These are phyloP conservation scores for Nematostella vectensis DNA, from an alignment of 92 coral and sea anemone species.

Conservation along the genomic window DNA sequence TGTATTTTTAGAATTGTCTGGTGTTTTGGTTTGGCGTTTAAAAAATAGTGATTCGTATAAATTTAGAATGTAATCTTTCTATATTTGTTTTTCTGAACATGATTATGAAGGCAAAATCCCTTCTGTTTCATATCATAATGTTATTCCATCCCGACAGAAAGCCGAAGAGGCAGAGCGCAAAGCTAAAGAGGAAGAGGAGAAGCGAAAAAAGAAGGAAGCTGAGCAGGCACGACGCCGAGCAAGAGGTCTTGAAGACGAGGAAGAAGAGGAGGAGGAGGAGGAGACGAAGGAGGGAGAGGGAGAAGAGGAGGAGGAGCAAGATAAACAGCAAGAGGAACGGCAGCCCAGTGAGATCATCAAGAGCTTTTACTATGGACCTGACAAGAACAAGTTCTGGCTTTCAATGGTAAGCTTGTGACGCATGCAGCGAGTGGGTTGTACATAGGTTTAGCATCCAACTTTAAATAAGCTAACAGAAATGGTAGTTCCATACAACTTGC, in stretches of 20 bases:
- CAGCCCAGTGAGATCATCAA: constrained; percentile 66
- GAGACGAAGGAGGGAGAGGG: constrained; percentile 45
- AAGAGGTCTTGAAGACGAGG: constrained; percentile 85
- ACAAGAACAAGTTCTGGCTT: constrained; percentile 75
- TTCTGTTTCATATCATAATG: no score
- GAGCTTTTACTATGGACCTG: constrained; percentile 75
- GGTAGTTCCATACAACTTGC: no score
- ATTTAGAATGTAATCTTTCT: no score
- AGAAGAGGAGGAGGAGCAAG: constrained; percentile 53
- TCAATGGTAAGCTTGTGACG: constrained; percentile 60
- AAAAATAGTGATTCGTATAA: no score
- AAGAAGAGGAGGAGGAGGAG: constrained; percentile 60
- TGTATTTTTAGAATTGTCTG: no score
- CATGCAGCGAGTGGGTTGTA: no score
- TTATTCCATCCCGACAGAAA: no score
- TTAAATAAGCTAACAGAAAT: no score
- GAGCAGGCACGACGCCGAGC: constrained; percentile 87
- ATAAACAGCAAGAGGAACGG: constrained; percentile 48
- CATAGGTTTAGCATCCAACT: no score
- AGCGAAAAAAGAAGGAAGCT: constrained; percentile 85
- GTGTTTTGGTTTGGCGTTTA: no score
- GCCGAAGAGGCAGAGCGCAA: constrained; percentile 93
- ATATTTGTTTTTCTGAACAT: no score
- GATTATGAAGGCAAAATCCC: no score
- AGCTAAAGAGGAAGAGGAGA: constrained; percentile 87